Evolutionary conservation across 2,797 vertebrate species (phyloP).

Genomic region (Myotis planiceps): DNA sequence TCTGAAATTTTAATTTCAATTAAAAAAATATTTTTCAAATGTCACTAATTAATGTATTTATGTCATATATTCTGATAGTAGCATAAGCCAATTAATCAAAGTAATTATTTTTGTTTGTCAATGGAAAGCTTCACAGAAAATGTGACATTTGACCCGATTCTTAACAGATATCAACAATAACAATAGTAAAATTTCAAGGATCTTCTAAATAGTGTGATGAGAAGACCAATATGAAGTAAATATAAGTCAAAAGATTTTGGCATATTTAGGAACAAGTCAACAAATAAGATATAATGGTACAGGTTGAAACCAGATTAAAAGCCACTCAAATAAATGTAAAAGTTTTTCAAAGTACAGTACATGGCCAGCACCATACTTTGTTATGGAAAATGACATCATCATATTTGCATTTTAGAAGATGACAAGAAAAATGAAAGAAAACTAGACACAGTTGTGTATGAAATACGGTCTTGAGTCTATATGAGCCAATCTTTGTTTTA

Average conservation of each 20-base stretch:
- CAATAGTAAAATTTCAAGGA: not conserved
- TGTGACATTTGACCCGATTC: not conserved
- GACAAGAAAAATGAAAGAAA: not conserved
- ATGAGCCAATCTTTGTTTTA: too few relatives aligned
- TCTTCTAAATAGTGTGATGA: not conserved
- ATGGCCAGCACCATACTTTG: not conserved
- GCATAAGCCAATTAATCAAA: not conserved
- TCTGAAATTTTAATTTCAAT: not conserved
- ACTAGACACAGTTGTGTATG: not conserved
- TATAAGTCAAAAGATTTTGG: not conserved
- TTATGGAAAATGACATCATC: not conserved
- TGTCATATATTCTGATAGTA: not conserved
- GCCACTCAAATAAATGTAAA: not conserved
- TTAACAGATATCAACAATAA: not conserved
- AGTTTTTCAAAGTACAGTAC: not conserved
- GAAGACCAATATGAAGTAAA: not conserved
- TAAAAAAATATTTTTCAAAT: not conserved
- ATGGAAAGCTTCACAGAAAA: not conserved
- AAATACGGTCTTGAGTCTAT: too few relatives aligned
- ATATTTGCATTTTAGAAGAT: conserved; percentile 13
- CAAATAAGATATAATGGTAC: not conserved
- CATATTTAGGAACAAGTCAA: not conserved
- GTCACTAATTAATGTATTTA: not conserved
- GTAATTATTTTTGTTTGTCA: not conserved
- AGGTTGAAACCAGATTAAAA: not conserved